Evolutionary conservation across 1,140 invertebrate genomes (phyloP).

Genomic region (Asbolus verrucosus): DNA sequence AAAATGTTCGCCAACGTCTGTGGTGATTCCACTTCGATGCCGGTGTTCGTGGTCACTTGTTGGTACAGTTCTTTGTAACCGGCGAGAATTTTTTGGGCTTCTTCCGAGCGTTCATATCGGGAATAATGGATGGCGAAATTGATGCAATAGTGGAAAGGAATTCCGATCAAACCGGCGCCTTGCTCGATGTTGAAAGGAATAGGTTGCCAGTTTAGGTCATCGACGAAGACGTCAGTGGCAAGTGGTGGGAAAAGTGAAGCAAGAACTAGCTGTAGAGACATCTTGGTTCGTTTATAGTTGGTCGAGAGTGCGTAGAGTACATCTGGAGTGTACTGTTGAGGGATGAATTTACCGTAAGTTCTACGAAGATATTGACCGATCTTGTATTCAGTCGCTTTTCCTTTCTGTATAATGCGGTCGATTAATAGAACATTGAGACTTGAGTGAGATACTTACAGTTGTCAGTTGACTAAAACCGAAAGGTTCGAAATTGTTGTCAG

Average conservation of each 20-base stretch:
- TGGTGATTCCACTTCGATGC: neutral
- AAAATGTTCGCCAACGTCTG: neutral
- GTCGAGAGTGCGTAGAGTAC: conserved; percentile 41
- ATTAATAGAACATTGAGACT: neutral
- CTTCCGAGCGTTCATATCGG: neutral
- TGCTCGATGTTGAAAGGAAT: conserved; percentile 61
- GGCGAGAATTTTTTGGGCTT: neutral
- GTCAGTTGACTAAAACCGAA: conserved; percentile 14
- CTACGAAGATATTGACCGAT: conserved; percentile 71
- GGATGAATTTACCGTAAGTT: conserved; percentile 72
- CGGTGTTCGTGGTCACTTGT: neutral
- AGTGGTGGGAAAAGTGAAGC: conserved; percentile 69
- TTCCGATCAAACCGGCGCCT: neutral
- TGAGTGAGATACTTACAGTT: conserved; percentile 1
- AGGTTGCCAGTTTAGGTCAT: conserved; percentile 69
- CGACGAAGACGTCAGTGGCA: conserved; percentile 66
- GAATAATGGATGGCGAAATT: neutral
- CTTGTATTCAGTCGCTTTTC: conserved; percentile 72
- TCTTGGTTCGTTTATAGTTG: conserved; percentile 69
- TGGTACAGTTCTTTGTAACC: conserved; percentile 8
- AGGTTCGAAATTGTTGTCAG: conserved; percentile 2
- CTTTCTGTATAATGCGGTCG: conserved; percentile 66
- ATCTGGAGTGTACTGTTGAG: conserved; percentile 69
- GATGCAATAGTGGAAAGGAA: neutral
- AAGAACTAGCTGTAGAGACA: conserved; percentile 68